A percentile compares a stretch with the other conserved stretches of the same genome.
Evolutionary conservation across 2,113 vertebrate species (phyloP).

Genomic region (Synchiropus splendidus): DNA sequence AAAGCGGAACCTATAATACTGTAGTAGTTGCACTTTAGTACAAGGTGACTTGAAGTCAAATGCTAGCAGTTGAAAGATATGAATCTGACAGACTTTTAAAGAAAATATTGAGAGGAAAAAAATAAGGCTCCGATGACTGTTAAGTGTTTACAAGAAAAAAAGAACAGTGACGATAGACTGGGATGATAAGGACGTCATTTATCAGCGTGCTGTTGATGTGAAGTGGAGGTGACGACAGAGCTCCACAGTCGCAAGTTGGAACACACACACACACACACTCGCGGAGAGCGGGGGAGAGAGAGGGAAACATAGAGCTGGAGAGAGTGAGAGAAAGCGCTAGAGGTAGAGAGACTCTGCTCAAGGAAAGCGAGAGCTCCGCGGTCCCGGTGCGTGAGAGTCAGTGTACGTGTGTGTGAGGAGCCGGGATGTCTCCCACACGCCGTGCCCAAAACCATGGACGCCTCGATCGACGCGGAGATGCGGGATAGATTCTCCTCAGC

Average conservation of each 20-base stretch:
- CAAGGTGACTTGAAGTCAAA: too few species aligned
- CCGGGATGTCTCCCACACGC: conserved; percentile 33
- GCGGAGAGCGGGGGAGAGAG: conserved; percentile 1
- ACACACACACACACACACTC: conserved; percentile 6
- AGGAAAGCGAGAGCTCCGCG: conserved; percentile 12
- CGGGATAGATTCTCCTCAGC: conserved; percentile 29
- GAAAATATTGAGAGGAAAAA: too few species aligned
- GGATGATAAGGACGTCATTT: too few species aligned
- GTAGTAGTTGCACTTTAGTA: too few species aligned
- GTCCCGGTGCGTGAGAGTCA: conserved; percentile 22
- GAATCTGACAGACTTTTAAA: too few species aligned
- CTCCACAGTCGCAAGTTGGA: background rate
- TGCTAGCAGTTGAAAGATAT: too few species aligned
- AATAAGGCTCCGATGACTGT: too few species aligned
- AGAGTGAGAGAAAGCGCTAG: background rate
- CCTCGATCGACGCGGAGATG: conserved; percentile 33
- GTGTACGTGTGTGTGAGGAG: conserved; percentile 37
- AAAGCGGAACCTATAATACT: too few species aligned
- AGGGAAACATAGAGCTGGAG: background rate
- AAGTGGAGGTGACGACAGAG: conserved; percentile 34
- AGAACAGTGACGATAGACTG: too few species aligned
- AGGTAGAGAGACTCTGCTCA: background rate
- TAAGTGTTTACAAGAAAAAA: too few species aligned
- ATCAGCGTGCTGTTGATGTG: conserved; percentile 1
- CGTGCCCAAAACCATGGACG: conserved; percentile 55